Evolutionary conservation across 2,797 vertebrate species (phyloP).

Genomic region (Anguilla anguilla): DNA sequence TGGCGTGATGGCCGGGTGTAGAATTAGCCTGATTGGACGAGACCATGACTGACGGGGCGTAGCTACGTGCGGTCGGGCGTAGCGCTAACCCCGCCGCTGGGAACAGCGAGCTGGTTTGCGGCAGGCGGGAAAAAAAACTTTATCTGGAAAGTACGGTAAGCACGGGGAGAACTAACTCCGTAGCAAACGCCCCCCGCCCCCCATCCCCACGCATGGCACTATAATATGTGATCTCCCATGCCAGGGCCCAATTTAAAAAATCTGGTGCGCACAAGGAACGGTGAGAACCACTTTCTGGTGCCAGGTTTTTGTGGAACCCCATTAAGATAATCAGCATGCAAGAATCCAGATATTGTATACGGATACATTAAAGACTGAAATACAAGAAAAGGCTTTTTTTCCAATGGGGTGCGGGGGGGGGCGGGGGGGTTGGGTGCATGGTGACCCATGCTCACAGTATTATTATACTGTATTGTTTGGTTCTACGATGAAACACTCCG

Average conservation of each 20-base stretch:
- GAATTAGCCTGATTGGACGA: constrained; percentile 17
- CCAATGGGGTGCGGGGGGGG: too few species aligned
- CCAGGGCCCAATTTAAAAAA: neutral
- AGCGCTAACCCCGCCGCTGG: neutral
- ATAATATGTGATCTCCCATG: neutral
- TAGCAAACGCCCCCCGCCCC: neutral
- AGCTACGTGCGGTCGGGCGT: neutral
- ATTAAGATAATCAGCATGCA: neutral
- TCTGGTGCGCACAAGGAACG: neutral
- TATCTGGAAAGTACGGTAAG: neutral
- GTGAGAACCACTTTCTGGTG: neutral
- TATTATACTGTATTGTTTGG: neutral
- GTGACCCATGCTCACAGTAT: neutral
- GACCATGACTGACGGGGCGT: neutral
- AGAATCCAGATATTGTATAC: neutral
- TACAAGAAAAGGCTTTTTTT: neutral
- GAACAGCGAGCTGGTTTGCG: neutral
- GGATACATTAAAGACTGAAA: neutral
- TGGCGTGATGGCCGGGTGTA: neutral
- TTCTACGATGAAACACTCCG: neutral
- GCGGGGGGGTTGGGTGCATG: too few species aligned
- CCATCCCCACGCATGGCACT: neutral
- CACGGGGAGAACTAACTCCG: neutral
- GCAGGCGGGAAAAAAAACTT: too few species aligned
- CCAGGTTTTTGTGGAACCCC: neutral